Conservation (phyloP, 2,888 invertebrate genomes). For the Trachelus stipa region DNA sequence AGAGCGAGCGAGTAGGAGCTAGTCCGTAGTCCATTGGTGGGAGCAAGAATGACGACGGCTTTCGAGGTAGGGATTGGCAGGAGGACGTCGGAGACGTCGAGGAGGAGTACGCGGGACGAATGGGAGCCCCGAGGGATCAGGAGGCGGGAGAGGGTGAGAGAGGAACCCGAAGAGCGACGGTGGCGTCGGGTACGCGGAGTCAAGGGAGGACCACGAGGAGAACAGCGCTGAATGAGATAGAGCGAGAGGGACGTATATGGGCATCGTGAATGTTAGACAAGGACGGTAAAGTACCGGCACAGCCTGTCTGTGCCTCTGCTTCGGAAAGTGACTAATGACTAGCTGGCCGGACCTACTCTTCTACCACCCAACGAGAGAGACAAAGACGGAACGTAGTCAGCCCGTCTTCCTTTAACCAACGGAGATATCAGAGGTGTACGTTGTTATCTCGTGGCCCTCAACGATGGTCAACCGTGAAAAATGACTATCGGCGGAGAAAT, state of each 20-base stretch:
- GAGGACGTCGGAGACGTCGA: slow-evolving; percentile 24
- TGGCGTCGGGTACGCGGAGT: slow-evolving; percentile 28
- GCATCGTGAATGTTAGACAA: slow-evolving; percentile 13
- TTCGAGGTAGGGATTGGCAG: slow-evolving; percentile 12
- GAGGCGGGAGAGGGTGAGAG: slow-evolving; percentile 24
- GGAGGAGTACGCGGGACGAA: slow-evolving; percentile 45
- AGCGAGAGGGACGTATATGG: slow-evolving; percentile 18
- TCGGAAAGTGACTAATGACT: slow-evolving; percentile 68
- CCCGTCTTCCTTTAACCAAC: slow-evolving; percentile 32
- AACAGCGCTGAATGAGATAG: slow-evolving; percentile 23
- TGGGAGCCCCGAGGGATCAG: background rate
- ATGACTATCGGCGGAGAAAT: slow-evolving; percentile 55
- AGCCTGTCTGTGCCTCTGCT: slow-evolving; percentile 65
- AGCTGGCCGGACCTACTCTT: slow-evolving; percentile 56
- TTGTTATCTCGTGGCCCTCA: slow-evolving; percentile 47
- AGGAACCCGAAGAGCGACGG: slow-evolving; percentile 39
- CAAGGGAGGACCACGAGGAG: slow-evolving; percentile 6
- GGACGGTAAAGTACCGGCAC: slow-evolving; percentile 45
- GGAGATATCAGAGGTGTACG: slow-evolving; percentile 44
- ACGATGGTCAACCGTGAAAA: slow-evolving; percentile 58
- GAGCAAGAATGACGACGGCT: slow-evolving; percentile 12
- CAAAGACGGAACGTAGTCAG: slow-evolving; percentile 27
- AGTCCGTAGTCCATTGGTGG: slow-evolving; percentile 13
- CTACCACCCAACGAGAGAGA: slow-evolving; percentile 57
- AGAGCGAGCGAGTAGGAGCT: slow-evolving; percentile 34